phyloP scores from a whole-genome alignment of 2,113 vertebrate species.

The Nymphicus hollandicus region DNA sequence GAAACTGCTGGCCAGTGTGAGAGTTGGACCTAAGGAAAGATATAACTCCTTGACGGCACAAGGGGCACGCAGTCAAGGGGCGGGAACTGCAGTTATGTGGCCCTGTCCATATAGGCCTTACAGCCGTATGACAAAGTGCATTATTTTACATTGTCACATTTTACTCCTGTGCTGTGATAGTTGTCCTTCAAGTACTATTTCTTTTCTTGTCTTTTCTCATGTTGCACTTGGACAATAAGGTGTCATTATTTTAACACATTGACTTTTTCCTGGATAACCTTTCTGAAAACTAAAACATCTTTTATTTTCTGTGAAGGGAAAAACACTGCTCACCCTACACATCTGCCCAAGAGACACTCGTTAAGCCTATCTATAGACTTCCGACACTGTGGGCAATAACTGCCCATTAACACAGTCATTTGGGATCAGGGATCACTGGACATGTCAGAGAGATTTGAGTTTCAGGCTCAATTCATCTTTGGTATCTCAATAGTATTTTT shows the following conservation, averaged over 20 bases:
- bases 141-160: not conserved
- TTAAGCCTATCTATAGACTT: not conserved
- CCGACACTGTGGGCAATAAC: not conserved
- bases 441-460: not conserved
- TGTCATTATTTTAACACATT: not conserved
- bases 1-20: not conserved
- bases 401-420: not conserved
- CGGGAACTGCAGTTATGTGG: not conserved
- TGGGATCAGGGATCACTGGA: accelerated
- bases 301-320: not conserved
- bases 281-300: not conserved
- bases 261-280: not conserved
- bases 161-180: not conserved
- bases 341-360: not conserved
- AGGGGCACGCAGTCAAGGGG: not conserved
- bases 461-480: not conserved
- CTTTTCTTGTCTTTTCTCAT: not conserved
- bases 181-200: not conserved
- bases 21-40: not conserved
- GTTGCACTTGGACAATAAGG: not conserved
- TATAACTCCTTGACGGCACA: not conserved
- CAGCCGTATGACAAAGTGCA: not conserved
- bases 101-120: not conserved
- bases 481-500: not conserved
- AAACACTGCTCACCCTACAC: not conserved